phyloP scores from a whole-genome alignment of 2,797 vertebrate genomes.

The Poeciliopsis infans region DNA sequence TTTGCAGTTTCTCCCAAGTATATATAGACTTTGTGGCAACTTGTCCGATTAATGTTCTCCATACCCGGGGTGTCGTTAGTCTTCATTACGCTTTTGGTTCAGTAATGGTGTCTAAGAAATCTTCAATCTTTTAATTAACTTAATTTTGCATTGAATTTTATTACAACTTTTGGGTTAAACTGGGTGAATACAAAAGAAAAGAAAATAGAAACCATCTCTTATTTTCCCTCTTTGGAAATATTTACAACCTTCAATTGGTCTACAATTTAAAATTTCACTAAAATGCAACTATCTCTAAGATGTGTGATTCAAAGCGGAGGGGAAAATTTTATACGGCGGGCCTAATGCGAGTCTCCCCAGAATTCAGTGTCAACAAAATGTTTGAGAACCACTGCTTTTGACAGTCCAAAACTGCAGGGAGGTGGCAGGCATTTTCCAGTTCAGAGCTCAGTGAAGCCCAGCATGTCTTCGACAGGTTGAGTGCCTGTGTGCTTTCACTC shows the following conservation, averaged over 20 bases:
- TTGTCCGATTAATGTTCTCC: background rate
- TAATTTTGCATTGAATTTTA: background rate
- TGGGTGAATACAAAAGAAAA: too few relatives aligned
- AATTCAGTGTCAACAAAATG: constrained; percentile 58
- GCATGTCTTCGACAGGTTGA: constrained; percentile 76
- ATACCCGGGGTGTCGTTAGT: background rate
- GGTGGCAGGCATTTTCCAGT: constrained; percentile 68
- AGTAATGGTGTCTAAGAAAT: background rate
- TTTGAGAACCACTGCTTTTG: constrained; percentile 56
- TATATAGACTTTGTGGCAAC: background rate
- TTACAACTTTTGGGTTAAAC: background rate
- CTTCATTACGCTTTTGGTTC: background rate
- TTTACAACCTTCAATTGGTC: background rate
- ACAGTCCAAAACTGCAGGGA: constrained; percentile 66
- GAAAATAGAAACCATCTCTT: background rate
- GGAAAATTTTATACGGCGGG: constrained; percentile 24
- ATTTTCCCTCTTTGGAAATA: background rate
- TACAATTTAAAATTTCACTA: background rate
- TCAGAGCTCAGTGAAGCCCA: constrained; percentile 68
- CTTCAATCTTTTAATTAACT: background rate
- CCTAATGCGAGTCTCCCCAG: constrained; percentile 37
- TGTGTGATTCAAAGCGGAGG: constrained; percentile 3
- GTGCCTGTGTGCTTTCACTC: constrained; percentile 76
- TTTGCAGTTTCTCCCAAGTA: background rate
- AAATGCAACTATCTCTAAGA: constrained; percentile 10